These are phyloP conservation scores for Pandion haliaetus DNA, from an alignment of 2,113 vertebrate species.

Conservation along the genomic window DNA sequence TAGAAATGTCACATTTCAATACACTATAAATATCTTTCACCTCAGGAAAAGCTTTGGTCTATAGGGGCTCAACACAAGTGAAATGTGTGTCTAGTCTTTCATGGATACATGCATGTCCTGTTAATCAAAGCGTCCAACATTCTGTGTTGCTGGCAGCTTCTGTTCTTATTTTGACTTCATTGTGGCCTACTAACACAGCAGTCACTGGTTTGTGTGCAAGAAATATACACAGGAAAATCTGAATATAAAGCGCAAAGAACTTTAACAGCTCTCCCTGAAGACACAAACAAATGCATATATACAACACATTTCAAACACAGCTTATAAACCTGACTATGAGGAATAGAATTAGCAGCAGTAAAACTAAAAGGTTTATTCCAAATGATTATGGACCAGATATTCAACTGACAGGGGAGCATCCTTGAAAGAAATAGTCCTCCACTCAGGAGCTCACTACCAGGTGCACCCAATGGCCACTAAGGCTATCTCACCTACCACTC, in stretches of 20 bases:
- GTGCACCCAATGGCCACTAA: background rate
- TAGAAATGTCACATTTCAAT: constrained; percentile 16
- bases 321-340: background rate
- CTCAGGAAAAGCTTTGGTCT: background rate
- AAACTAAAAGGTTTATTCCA: background rate
- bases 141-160: background rate
- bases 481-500: background rate
- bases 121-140: background rate
- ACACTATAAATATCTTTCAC: background rate
- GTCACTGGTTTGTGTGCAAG: background rate
- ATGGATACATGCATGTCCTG: background rate
- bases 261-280: background rate
- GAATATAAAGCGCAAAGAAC: background rate
- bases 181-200: background rate
- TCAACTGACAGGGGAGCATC: background rate
- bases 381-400: background rate
- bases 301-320: background rate
- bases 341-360: background rate
- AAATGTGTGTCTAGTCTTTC: background rate
- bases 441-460: background rate
- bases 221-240: background rate
- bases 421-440: background rate
- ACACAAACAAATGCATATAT: background rate
- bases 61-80: background rate
- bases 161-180: background rate